Evolutionary conservation across 2,113 vertebrate genomes (phyloP), one percentile per base, ranked within the genome.

Genomic region (Thryonomys swinderianus): DNA sequence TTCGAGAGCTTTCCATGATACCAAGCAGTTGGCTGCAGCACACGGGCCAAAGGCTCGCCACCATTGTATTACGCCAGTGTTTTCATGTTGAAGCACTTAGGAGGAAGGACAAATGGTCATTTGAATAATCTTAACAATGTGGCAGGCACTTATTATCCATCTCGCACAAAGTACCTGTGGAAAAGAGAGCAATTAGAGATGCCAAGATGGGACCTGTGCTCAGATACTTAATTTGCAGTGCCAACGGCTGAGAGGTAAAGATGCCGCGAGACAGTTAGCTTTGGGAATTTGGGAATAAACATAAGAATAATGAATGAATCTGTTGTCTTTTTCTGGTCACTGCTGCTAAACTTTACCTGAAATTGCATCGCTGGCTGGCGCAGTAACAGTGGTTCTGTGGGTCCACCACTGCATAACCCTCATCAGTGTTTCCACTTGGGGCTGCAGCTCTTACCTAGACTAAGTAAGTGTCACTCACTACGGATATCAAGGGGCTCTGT

Each of bases 51-150:
- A 45, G 42, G 25, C 45, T 45, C 27, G 40, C 6, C 71, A 48
- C 23, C 14, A 13, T 40, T 74, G 71, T 25, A 45, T 32, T 51
- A 51, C 66, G 71, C 71, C 51, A 78, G 69, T 14, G 37, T 79
- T 80, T 94, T 89, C 57, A 90, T 64, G 61, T 32, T 37, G 87
- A 95, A 94, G 10, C 71, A 93, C 27, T 94, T 64, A 55, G 0
- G 85, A 62, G 80, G 51, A 84, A 82, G 64, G 55, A 74, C 20
- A 69, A 84, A 86, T 79, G 71, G 87, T 67, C 20, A 90, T 67
- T 18, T n/a, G 64, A 90, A 87, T 67, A 87, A 73, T 86, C 34
- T 66, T 5, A 81, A 64, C 81, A 83, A 73, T 73, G n/a, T 59
- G 34, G 23, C 71, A 85, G 37, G 64, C 34, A 73, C 84, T 78